Evolutionary conservation across 2,797 vertebrate genomes (phyloP), one percentile per base, ranked within the genome.

Genomic region (Lepidocolaptes lacrymiger): DNA sequence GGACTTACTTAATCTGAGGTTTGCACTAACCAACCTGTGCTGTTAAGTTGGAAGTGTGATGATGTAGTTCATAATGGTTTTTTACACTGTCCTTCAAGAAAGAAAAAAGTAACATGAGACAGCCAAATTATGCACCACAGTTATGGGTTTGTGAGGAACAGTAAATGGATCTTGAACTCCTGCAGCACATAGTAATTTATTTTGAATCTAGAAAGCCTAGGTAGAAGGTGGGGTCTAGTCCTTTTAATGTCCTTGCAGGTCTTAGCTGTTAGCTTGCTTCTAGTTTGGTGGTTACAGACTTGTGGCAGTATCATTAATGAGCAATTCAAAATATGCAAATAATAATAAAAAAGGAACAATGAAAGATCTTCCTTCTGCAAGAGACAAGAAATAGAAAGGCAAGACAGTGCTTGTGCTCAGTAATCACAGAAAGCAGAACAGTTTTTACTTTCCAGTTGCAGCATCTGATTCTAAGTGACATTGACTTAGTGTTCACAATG

Each of bases 241-340:
- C 41, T 88, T 87, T 62, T 36, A 89, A 54, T 34, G 12, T 61
- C 78, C 58, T 56, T 83, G 56, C 22, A 56, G 37, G 28, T 85
- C 23, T 51, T 85, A 52, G 18, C 37, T 80, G 14, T 77, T 82
- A 9, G 3, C 26, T 91, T 52, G 23, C 37, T 71, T 94, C 46
- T 71, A 20, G 43, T 79, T 91, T 68, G 2, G 4, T n/a, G 48
- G 48, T 69, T 92, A 49, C 39, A 73, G 72, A 34, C 17, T 82
- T 77, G 30, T 79, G 85, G 76, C 67, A 71, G 11, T 73, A 41
- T 85, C 78, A 91, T 87, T 92, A 91, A 93, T 83, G 63, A 73
- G 44, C 61, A 74, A 43, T 77, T 67, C 20, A 55, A 79, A 82
- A 26, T 69, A 62, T 66, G 69, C 2, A 62, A 63, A 75, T 52